Base-by-base conservation (phyloP, 64 coral and sea anemone species). In the Dendrophyllia cribrosa region DNA sequence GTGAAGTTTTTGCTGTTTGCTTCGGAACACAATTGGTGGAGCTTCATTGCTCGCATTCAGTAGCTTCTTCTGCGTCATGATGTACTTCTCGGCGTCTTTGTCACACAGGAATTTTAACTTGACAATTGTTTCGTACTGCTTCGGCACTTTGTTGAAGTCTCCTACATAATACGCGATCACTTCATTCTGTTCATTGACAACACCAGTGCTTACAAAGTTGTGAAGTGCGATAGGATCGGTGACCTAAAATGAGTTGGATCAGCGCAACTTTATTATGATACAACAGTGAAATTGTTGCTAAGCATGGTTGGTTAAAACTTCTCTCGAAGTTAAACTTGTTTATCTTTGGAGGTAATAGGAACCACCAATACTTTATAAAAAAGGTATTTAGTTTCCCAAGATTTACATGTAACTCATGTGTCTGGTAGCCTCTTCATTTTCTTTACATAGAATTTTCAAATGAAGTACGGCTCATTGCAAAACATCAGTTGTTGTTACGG, bases 131-230 rank as follows among this genome's bases (percentile, higher is more conserved):
- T 75, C 59, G 59, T 92, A 92, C 82, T 92, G 90, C 12, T 92
- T 82, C 0, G 81, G 67, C 25, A 86, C 71, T 3, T 75, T 65
- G 6, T 56, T 45, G 11, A 92, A 92, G 22, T 62, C 22, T 67
- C 90, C 90, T 4, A 74, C 34, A 53, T 92, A 92, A 66, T 74
- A 86, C 12, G 72, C 70, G 51, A 92, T 76, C 70, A 92, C 72
- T 45, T 86, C 59, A 8, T 72, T 72, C 1, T 87, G 6, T 4
- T 76, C 24, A 51, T 85, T 79, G 55, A 86, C 20, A 12, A 65
- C 44, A 66, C 90, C 90, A 6, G 80, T 92, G 43, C 68, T 85
- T 13, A 92, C 82, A 69, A 92, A 92, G 81, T 85, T 74, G 83
- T 92, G 90, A 43, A 75, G 59, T 13, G 56, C 90, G 20, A 63